Evolutionary conservation across 2,113 vertebrate genomes (phyloP).

Genomic region (Columba janthina): DNA sequence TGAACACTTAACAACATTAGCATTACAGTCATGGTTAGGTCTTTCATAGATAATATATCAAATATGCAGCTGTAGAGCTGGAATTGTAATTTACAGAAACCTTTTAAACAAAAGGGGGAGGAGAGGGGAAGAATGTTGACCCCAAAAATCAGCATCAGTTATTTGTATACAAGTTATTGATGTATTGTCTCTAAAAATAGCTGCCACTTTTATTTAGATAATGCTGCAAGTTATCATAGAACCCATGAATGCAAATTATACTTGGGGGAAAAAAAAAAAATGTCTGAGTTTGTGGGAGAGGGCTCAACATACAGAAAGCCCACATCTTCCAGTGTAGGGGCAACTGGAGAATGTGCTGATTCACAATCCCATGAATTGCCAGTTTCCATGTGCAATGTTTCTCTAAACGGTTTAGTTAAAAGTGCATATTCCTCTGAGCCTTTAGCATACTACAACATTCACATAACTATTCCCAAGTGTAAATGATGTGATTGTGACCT

Average conservation of each 20-base stretch:
- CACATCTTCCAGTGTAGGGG: background rate
- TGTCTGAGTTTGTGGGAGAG: background rate
- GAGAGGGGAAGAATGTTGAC: background rate
- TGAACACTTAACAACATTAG: background rate
- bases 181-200: background rate
- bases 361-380: background rate
- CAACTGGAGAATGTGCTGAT: background rate
- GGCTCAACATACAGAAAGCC: background rate
- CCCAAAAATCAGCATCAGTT: background rate
- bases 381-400: background rate
- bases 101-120: background rate
- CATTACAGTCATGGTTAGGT: background rate
- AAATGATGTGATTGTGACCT: background rate
- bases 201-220: background rate
- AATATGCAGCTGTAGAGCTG: background rate
- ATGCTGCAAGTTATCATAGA: background rate
- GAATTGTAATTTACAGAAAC: background rate
- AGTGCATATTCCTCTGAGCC: background rate
- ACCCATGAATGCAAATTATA: background rate
- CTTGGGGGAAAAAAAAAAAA: background rate
- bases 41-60: background rate
- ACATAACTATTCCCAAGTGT: background rate
- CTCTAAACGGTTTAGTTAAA: background rate
- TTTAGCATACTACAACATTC: background rate
- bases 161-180: accelerated